Percentiles rank a stretch among this genome's conserved stretches.
Evolutionary conservation across 2,113 vertebrate genomes (phyloP).

Genomic region (Stegastes partitus): DNA sequence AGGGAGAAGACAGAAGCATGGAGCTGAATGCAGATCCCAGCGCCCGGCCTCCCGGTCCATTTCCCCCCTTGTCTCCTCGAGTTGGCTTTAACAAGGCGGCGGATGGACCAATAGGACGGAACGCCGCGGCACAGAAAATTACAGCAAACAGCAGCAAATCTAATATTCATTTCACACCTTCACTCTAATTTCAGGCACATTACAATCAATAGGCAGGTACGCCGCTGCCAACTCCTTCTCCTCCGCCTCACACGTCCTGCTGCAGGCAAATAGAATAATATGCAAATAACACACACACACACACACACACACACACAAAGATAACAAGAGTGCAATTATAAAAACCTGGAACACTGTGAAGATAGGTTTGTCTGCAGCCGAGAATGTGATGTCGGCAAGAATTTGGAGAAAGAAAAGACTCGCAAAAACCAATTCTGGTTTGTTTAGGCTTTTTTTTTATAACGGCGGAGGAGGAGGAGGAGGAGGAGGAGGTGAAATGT

Average conservation of each 20-base stretch:
- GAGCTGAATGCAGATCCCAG: constrained; percentile 46
- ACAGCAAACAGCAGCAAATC: constrained; percentile 64
- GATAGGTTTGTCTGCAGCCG: background rate
- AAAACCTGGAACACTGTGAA: background rate
- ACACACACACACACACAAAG: background rate
- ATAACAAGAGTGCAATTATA: constrained; percentile 29
- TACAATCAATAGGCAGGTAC: constrained; percentile 54
- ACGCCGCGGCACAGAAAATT: constrained; percentile 37
- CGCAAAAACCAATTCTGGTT: background rate
- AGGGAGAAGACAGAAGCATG: background rate
- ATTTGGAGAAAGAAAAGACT: constrained; percentile 16
- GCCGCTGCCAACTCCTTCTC: background rate
- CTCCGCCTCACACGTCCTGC: background rate
- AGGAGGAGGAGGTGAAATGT: constrained; percentile 1
- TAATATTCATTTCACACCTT: constrained; percentile 71
- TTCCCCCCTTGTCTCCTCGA: constrained; percentile 55
- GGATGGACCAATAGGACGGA: constrained; percentile 42
- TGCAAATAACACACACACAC: constrained; percentile 21
- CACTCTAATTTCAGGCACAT: constrained; percentile 54
- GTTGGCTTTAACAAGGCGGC: constrained; percentile 59
- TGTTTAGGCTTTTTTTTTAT: no score
- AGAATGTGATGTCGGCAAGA: background rate
- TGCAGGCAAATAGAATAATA: constrained; percentile 27
- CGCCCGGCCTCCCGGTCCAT: constrained; percentile 9
- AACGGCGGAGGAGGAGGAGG: no score